A percentile compares a stretch with the other conserved stretches of the same genome.
Conservation (phyloP, 35 echinoderm and acorn worm genomes). For the Holothuria glaberrima region DNA sequence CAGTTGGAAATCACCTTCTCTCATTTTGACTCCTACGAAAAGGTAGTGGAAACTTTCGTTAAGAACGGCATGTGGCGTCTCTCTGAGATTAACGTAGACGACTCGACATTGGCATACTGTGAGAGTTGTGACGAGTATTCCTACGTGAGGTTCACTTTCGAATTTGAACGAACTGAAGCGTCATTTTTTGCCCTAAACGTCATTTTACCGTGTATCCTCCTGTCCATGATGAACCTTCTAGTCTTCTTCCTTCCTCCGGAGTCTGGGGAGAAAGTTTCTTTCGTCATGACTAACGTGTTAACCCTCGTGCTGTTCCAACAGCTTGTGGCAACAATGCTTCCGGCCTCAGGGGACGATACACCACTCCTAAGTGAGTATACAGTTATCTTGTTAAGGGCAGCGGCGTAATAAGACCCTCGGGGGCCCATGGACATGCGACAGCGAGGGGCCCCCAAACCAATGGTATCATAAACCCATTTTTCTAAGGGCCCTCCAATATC, state of each 20-base stretch:
- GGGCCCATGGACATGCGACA: too few species aligned
- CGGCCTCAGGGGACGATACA: slow-evolving; percentile 58
- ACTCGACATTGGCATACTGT: neutral
- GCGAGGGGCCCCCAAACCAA: too few species aligned
- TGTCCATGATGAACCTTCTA: slow-evolving; percentile 41
- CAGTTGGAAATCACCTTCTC: slow-evolving; percentile 9
- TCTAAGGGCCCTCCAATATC: too few species aligned
- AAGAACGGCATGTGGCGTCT: slow-evolving; percentile 38
- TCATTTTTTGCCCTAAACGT: slow-evolving; percentile 34
- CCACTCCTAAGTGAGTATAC: slow-evolving; percentile 65
- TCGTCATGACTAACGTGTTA: slow-evolving; percentile 78
- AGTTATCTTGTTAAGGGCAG: too few species aligned
- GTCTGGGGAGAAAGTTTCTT: slow-evolving; percentile 77
- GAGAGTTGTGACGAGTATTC: slow-evolving; percentile 5
- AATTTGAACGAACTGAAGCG: slow-evolving; percentile 21
- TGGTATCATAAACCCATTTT: too few species aligned
- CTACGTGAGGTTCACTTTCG: slow-evolving; percentile 32
- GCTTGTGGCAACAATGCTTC: slow-evolving; percentile 61
- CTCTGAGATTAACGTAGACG: slow-evolving; percentile 8
- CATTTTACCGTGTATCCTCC: slow-evolving; percentile 27
- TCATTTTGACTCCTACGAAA: neutral
- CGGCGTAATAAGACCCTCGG: too few species aligned
- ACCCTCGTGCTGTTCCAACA: slow-evolving; percentile 77
- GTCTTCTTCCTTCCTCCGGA: slow-evolving; percentile 75
- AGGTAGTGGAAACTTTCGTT: neutral